A percentile compares a stretch with the other conserved stretches of the same genome.
Evolutionary conservation across 1,140 invertebrate species (phyloP).

Genomic region (Bradynema listronoti): DNA sequence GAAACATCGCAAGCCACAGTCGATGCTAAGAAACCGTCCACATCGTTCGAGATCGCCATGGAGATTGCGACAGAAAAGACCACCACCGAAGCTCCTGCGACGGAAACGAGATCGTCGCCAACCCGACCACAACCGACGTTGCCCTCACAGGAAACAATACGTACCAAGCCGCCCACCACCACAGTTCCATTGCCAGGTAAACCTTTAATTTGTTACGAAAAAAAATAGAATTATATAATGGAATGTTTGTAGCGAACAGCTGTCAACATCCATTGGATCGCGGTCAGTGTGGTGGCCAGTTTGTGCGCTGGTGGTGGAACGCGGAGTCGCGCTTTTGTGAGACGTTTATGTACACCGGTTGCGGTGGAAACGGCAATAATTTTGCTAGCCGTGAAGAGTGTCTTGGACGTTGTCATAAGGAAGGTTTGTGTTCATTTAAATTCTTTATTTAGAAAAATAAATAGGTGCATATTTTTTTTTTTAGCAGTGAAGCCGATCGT

Average conservation of each 20-base stretch:
- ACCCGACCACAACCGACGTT: slow-evolving; percentile 17
- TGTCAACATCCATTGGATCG: slow-evolving; percentile 49
- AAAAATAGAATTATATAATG: slow-evolving; percentile 13
- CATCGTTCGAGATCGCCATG: too few relatives aligned
- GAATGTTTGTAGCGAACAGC: slow-evolving; percentile 27
- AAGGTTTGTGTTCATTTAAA: slow-evolving; percentile 17
- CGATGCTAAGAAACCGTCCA: too few relatives aligned
- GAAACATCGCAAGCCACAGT: too few relatives aligned
- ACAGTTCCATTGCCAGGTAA: slow-evolving; percentile 26
- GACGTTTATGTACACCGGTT: slow-evolving; percentile 76
- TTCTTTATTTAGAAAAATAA: not conserved
- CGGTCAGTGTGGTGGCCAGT: slow-evolving; percentile 48
- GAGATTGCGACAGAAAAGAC: too few relatives aligned
- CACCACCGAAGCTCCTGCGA: slow-evolving; percentile 6
- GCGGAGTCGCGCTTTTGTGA: slow-evolving; percentile 59
- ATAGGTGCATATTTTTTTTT: slow-evolving; percentile 8
- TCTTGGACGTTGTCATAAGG: slow-evolving; percentile 43
- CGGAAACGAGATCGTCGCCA: slow-evolving; percentile 2
- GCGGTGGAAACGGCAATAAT: slow-evolving; percentile 76
- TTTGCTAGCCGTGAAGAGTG: slow-evolving; percentile 47
- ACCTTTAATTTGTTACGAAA: slow-evolving; percentile 4
- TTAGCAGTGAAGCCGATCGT: slow-evolving; percentile 14
- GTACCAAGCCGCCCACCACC: slow-evolving; percentile 21
- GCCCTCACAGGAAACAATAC: slow-evolving; percentile 14
- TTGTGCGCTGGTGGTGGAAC: slow-evolving; percentile 64